Base-by-base conservation (phyloP, 2,888 invertebrate genomes). In the Zele albiditarsus region DNA sequence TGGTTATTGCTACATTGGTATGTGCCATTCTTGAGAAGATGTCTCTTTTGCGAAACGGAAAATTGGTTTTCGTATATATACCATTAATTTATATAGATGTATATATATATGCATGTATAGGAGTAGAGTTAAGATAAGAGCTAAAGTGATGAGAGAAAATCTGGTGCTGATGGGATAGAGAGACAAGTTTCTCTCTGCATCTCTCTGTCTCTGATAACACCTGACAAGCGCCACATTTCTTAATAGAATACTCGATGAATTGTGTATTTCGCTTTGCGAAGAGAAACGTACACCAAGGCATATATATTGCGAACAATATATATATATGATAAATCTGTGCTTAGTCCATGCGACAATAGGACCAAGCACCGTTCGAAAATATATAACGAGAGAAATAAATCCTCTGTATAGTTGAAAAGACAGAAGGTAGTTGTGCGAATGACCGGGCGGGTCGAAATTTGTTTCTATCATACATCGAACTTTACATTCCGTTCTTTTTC, bases 231-330 rank as follows among this genome's bases (percentile, higher is more conserved):
- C 80, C 82, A 84, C 83, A 83, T 85, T 84, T 84, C 84, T 85
- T 86, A 85, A 85, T 85, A 86, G 85, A 85, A 85, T 85, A 84
- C 86, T 84, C 86, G 83, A 85, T 85, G 86, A 85, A 86, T 86
- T 83, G 60, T 60, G 27, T 85, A 86, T 85, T 86, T 85, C 86
- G 12, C 31, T 38, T 12, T 8, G 12, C 38, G 38, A 38, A 12
- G 38, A 38, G 38, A 38, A 38, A 38, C 12, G 12, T 38, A 31
- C 31, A 31, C 8, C 31, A 31, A 31, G 31, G 31, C 31, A 31
- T 8, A 4, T 6, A 4, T 31, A 31, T 31, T 8, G 5, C 31
- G 8, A 31, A 66, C 67, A 65, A n/a, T 68, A 57, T 57, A 70
- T 65, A 73, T 10, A 8, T 53, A 58, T 1, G 38, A 38, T 38